These are phyloP conservation scores for Lycia hirtaria DNA, from an alignment of 2,888 invertebrate genomes.

Conservation along the genomic window DNA sequence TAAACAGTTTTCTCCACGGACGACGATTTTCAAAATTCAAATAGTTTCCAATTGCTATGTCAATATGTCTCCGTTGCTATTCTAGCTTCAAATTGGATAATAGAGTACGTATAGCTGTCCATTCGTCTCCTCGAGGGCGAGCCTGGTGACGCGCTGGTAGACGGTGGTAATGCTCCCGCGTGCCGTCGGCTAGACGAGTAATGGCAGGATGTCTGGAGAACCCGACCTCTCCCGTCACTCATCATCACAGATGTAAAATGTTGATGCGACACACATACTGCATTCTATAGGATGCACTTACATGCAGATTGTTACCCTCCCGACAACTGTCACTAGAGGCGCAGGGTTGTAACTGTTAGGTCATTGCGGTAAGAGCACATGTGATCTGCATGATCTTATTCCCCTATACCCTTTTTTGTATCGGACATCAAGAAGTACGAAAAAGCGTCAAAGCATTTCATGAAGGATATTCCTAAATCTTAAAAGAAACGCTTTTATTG, in stretches of 20 bases:
- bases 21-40: too few species aligned
- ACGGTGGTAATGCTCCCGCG: slow-evolving; percentile 9
- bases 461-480: too few species aligned
- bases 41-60: background rate
- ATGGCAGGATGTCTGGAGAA: slow-evolving; percentile 44
- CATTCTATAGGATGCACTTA: background rate
- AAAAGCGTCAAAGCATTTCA: too few species aligned
- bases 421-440: too few species aligned
- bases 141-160: background rate
- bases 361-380: too few species aligned
- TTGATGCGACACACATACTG: slow-evolving; percentile 15
- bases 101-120: background rate
- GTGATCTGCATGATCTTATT: too few species aligned
- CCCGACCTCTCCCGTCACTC: slow-evolving; percentile 37
- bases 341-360: too few species aligned
- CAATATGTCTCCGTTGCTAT: background rate
- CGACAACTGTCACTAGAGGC: too few species aligned
- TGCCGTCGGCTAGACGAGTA: slow-evolving; percentile 46
- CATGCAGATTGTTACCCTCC: background rate
- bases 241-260: slow-evolving; percentile 33
- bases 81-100: background rate
- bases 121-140: background rate
- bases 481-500: too few species aligned
- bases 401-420: too few species aligned
- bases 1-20: too few species aligned